Percentiles rank a stretch among this genome's conserved stretches.
Evolutionary conservation across 2,113 vertebrate species (phyloP).

Genomic region (Bungarus multicinctus): DNA sequence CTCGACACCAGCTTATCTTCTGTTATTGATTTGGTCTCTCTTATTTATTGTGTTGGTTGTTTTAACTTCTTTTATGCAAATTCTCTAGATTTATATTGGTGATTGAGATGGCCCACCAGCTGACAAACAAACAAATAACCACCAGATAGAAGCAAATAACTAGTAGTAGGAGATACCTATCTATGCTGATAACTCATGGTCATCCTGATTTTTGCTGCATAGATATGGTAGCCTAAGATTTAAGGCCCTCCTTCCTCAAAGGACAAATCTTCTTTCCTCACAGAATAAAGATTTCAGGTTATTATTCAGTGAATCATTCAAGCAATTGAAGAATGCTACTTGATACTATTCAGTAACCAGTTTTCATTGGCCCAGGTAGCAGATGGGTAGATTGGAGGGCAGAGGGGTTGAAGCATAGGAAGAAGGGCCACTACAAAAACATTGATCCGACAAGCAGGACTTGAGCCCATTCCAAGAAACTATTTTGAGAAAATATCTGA

Average conservation of each 20-base stretch:
- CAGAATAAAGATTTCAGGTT: not conserved
- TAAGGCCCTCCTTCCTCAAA: not conserved
- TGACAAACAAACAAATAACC: not conserved
- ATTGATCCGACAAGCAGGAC: not conserved
- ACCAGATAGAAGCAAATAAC: not conserved
- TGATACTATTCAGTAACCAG: not conserved
- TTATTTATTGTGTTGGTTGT: not conserved
- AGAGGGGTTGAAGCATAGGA: not conserved
- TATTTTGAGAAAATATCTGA: not conserved
- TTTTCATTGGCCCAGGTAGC: not conserved
- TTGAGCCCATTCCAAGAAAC: not conserved
- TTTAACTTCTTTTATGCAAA: not conserved
- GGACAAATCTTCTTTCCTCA: not conserved
- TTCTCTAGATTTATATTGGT: not conserved
- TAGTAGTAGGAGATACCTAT: not conserved
- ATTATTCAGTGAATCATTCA: not conserved
- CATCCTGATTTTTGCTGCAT: not conserved
- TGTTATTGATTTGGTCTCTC: not conserved
- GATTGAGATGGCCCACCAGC: not conserved
- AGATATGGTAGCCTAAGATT: not conserved
- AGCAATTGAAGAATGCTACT: not conserved
- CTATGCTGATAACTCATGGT: not conserved
- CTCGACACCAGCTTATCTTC: not conserved
- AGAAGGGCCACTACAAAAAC: not conserved
- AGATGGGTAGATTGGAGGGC: not conserved